Evolutionary conservation across 2,888 invertebrate species (phyloP), one percentile per base, ranked within the genome.

Genomic region (Operophtera brumata): DNA sequence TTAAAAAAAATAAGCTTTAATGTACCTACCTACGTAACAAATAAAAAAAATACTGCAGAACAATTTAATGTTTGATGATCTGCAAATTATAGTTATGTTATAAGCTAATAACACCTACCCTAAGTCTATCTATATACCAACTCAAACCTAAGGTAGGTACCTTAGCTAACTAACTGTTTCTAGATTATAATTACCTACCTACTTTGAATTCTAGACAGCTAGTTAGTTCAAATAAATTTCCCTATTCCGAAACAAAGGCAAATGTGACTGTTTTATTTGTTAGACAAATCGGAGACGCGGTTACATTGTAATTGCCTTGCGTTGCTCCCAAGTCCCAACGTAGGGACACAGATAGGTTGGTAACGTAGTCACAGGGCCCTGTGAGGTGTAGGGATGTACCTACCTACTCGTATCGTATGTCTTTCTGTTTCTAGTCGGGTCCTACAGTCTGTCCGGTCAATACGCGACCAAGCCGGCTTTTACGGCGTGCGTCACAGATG

Each of bases 261-360:
- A 6, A 37, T 25, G 40, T 40, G 10, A 9, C 9, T 37, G 12
- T 4, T 6, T 8, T 2, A 11, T 53, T 47, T 45, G 30, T 13
- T 44, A 20, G 26, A 45, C 42, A 45, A 59, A 57, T 57, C 46
- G 34, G 40, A 54, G 35, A 50, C 35, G 54, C 36, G 47, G 49
- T 58, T 40, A 46, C 37, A 51, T 56, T 54, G 56, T 60, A 59
- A 59, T 59, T 59, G 56, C 49, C 41, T 52, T 39, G 51, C 46
- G 42, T 48, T 47, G 42, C 43, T 53, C 30, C 53, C 47, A 48
- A 44, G n/a, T n/a, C n/a, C n/a, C n/a, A n/a, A n/a, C n/a, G n/a
- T 45, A 45, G 35, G 36, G 48, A 7, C 6, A 13, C 2, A 34
- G 6, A n/a, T 34, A 4, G 6, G 2, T 11, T 34, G 30, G 8